Conservation (phyloP, 2,113 vertebrate species). For the Furnarius figulus region DNA sequence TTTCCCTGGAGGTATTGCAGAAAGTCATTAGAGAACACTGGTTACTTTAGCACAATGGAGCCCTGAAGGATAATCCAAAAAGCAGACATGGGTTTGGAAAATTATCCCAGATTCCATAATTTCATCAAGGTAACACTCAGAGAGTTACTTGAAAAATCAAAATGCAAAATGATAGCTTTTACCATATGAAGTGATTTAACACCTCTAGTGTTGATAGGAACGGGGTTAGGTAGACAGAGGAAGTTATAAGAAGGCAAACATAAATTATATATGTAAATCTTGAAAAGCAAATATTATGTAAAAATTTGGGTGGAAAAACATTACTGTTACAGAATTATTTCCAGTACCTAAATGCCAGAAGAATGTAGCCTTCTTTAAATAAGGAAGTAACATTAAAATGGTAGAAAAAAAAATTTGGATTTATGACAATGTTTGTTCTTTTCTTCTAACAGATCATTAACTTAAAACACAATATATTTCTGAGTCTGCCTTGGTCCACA, state of each 20-base stretch:
- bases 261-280: neutral
- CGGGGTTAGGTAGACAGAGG: neutral
- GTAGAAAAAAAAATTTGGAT: neutral
- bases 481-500: neutral
- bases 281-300: neutral
- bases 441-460: neutral
- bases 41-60: neutral
- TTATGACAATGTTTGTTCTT: neutral
- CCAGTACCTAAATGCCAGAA: neutral
- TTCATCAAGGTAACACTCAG: neutral
- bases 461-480: neutral
- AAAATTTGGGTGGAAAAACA: neutral
- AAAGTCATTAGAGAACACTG: neutral
- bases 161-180: neutral
- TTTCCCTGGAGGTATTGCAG: neutral
- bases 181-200: neutral
- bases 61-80: constrained; percentile 9
- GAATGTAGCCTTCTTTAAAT: neutral
- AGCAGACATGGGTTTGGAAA: neutral
- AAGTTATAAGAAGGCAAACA: neutral
- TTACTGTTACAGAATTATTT: neutral
- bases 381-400: neutral
- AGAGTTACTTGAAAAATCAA: neutral
- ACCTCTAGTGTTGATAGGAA: neutral
- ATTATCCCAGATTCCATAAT: neutral